These are phyloP conservation scores for Caenorhabditis brenneri DNA, from an alignment of 1,140 invertebrate species.

Conservation along the genomic window DNA sequence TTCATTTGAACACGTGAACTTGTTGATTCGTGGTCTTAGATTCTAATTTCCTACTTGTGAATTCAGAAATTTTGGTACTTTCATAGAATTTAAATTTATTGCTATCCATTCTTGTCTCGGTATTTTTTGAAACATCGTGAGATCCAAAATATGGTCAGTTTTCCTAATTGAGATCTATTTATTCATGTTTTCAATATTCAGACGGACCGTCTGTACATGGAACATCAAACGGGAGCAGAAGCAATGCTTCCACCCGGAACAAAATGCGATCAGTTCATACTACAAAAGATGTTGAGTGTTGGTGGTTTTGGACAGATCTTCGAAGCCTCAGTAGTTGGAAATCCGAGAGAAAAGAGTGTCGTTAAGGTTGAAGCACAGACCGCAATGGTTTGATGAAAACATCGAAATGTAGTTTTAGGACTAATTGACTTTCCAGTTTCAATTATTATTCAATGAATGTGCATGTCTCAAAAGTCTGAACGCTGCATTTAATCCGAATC, in stretches of 20 bases:
- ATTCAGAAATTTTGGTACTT: no score
- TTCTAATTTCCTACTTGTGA: no score
- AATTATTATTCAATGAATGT: conserved; percentile 7
- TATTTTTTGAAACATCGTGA: neutral
- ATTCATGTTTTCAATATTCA: neutral
- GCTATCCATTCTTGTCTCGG: no score
- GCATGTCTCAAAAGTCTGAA: conserved; percentile 13
- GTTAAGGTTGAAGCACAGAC: neutral
- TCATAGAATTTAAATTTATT: no score
- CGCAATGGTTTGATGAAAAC: neutral
- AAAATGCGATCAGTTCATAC: conserved; percentile 56
- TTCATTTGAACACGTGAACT: neutral
- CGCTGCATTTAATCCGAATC: conserved; percentile 4
- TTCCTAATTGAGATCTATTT: neutral
- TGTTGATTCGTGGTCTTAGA: no score
- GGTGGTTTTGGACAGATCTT: conserved; percentile 35
- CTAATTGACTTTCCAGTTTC: neutral
- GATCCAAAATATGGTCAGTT: neutral
- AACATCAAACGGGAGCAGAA: neutral
- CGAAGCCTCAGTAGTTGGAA: neutral
- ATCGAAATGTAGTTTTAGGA: neutral
- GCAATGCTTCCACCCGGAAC: conserved; percentile 2
- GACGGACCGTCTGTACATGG: conserved; percentile 24
- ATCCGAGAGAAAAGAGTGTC: neutral
- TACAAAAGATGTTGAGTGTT: conserved; percentile 49